Evolutionary conservation across 2,888 invertebrate genomes (phyloP).

Genomic region (Ceramica pisi): DNA sequence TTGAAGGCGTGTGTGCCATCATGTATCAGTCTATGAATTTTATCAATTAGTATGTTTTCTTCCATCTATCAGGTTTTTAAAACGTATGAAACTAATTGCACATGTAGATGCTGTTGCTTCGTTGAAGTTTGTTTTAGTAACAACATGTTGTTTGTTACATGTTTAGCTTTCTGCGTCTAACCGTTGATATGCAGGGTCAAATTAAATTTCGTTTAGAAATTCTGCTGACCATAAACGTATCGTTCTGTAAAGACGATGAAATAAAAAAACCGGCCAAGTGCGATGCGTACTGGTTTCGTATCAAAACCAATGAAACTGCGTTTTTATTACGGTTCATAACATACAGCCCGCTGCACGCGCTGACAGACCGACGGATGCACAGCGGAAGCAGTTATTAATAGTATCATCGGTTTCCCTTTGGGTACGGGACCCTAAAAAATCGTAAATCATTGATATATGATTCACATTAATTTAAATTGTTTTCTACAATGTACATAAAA

Average conservation of each 20-base stretch:
- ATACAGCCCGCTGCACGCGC: neutral
- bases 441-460: too few species aligned
- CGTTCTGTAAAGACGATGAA: neutral
- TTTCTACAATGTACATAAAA: too few species aligned
- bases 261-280: neutral
- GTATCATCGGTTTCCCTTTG: too few species aligned
- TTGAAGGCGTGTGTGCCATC: neutral
- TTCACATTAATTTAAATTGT: too few species aligned
- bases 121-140: neutral
- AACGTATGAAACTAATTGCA: neutral
- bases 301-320: too few species aligned
- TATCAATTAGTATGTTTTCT: neutral
- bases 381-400: too few species aligned
- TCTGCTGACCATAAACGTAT: neutral
- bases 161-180: too few species aligned
- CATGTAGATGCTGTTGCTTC: constrained; percentile 2
- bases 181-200: neutral
- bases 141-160: neutral
- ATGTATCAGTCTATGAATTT: neutral
- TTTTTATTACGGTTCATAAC: neutral
- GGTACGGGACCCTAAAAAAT: too few species aligned
- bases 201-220: neutral
- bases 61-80: too few species aligned
- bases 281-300: neutral
- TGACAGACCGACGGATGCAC: neutral